Evolutionary conservation across 2,888 invertebrate genomes (phyloP), one percentile per base, ranked within the genome.

Genomic region (Cephus nigrinus): DNA sequence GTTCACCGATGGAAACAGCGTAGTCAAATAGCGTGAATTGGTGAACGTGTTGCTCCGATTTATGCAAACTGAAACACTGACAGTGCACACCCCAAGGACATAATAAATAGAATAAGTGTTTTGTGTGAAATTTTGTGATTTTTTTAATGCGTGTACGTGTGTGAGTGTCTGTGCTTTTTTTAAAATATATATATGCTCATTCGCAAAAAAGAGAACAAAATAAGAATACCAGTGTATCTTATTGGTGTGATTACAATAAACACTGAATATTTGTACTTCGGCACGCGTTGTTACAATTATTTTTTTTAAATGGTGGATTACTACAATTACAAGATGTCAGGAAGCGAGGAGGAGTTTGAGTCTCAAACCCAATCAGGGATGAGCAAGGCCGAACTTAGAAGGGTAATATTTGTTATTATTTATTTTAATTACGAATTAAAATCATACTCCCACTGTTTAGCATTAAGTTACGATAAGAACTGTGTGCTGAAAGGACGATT

Each of bases 361-460:
- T 88, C 93, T n/a, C 92, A 92, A 76, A 84, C 85, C 55, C 91
- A 91, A 72, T 92, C 93, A 9, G 93, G 93, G 79, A 92, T 95
- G 93, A 94, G 95, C 0, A 95, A 95, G 88, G 95, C 95, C 0
- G 95, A 95, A 88, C 92, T 95, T 79, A 92, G 95, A 90, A 94
- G 95, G 94, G 95, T 95, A 92, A 79, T 76, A 69, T 78, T 40
- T 80, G 11, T 31, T n/a, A 11, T 11, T 35, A 23, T 40, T 40
- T 35, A 34, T 32, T 68, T 78, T 73, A 23, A 55, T 23, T 23
- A 55, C 9, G 0, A 55, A 55, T 78, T 0, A 79, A 32, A 15
- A 23, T 55, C 1, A 23, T 23, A 9, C 23, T 55, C 23, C 9
- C 23, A 55, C 55, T 55, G 23, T 23, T 23, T 40, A 75, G 12